phyloP scores from a whole-genome alignment of 2,113 vertebrate genomes.

The Hippocampus guttulatus region DNA sequence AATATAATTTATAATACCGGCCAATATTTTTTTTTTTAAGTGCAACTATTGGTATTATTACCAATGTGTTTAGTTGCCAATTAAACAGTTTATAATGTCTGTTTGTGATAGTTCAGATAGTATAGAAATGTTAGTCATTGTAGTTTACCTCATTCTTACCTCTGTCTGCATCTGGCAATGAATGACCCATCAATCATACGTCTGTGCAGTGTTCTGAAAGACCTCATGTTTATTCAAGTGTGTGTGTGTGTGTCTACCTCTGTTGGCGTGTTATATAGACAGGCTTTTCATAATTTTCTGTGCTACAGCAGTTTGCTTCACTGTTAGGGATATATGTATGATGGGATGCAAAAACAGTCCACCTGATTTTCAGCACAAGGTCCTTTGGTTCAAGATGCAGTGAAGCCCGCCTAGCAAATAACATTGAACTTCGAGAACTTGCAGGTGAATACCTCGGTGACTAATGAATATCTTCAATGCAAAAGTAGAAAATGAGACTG shows the following conservation, averaged over 20 bases:
- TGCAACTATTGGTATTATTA: background rate
- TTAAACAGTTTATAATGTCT: background rate
- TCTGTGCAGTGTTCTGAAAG: constrained; percentile 35
- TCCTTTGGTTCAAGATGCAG: constrained; percentile 31
- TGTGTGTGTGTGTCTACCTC: constrained; percentile 14
- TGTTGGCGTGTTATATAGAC: constrained; percentile 17
- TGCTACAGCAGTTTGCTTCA: constrained; percentile 36
- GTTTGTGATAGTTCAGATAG: background rate
- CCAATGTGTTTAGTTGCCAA: background rate
- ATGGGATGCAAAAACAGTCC: constrained; percentile 9
- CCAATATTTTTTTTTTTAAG: too few relatives aligned
- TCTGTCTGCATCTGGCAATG: constrained; percentile 40
- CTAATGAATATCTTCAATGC: background rate
- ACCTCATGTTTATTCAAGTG: constrained; percentile 71
- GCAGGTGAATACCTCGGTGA: background rate
- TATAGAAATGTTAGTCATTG: background rate
- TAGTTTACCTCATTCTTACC: constrained; percentile 22
- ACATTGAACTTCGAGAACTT: constrained; percentile 7
- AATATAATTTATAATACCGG: too few relatives aligned
- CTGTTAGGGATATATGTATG: constrained; percentile 25
- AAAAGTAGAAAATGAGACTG: background rate
- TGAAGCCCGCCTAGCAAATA: constrained; percentile 1
- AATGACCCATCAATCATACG: constrained; percentile 54
- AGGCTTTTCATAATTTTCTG: constrained; percentile 11
- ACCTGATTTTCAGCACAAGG: constrained; percentile 13